Evolutionary conservation across 2,113 vertebrate species (phyloP), one percentile per base, ranked within the genome.

Genomic region (Oceanites oceanicus): DNA sequence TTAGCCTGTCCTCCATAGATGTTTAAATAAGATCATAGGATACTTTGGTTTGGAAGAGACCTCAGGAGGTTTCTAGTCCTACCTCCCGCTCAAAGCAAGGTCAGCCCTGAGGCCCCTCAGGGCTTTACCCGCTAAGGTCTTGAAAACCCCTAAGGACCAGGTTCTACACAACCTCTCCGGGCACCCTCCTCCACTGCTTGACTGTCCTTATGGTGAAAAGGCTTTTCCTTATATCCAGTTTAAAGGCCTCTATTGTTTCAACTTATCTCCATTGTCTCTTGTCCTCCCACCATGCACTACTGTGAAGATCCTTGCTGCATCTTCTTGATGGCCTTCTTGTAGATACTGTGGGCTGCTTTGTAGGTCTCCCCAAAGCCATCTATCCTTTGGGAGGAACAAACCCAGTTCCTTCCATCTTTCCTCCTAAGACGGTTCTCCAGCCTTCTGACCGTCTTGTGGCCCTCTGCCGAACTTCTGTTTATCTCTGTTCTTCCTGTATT

Each of bases 371-470:
- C 5, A 66, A 58, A 88, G 47, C 42, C 4, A 4, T 34, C 29
- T 55, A 53, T 50, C 34, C 6, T 65, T 19, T 25, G 50, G 29
- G 32, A 58, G 44, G 34, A 52, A 15, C 40, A 87, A 89, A 80
- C 21, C 2, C 22, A 25, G 2, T 63, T 91, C 25, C 9, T 36
- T 72, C 27, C 3, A 1, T 55, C 14, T 55, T 0, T 0, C 27
- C n/a, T 67, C 20, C 9, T 30, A 23, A 81, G 50, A 27, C 2
- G 2, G 18, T 55, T 78, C 44, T 86, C 56, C 21, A 85, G 36
- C 16, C 15, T 74, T 32, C 36, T 61, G 34, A 47, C 36, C 0
- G 1, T 78, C 55, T 72, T 84, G 15, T 68, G 67, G 11, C 53
- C 29, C n/a, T 72, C 32, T 79, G 25, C 42, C 4, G 4, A 59